Percentiles rank a stretch among this genome's conserved stretches.
Evolutionary conservation across 2,888 invertebrate species (phyloP).

Genomic region (Macrosiphum euphorbiae): DNA sequence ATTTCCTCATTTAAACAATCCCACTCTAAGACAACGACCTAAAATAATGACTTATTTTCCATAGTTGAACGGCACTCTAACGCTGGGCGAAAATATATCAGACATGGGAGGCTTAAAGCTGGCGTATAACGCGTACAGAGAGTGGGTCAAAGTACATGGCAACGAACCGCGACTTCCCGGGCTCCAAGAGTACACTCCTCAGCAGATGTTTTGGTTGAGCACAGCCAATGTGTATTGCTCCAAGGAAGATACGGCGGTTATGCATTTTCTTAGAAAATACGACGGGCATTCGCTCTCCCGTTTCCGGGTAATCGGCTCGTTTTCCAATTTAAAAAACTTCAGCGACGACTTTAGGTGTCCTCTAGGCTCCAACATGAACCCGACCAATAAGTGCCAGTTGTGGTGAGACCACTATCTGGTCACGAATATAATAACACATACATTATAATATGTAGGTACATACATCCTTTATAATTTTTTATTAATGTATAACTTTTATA

Average conservation of each 20-base stretch:
- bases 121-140: slow-evolving; percentile 86
- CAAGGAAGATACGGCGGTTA: slow-evolving; percentile 82
- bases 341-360: slow-evolving; percentile 76
- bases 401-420: slow-evolving; percentile 71
- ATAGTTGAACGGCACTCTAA: slow-evolving; percentile 86
- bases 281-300: slow-evolving; percentile 71
- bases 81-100: slow-evolving; percentile 94
- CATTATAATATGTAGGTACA: too few relatives aligned
- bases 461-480: too few relatives aligned
- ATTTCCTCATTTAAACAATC: too few relatives aligned
- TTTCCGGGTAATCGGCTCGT: slow-evolving; percentile 76
- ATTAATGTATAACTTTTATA: too few relatives aligned
- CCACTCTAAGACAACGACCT: too few relatives aligned
- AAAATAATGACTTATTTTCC: background rate
- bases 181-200: slow-evolving; percentile 76
- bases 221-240: slow-evolving; percentile 91
- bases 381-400: slow-evolving; percentile 75
- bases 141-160: slow-evolving; percentile 80
- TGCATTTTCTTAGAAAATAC: slow-evolving; percentile 71
- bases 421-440: background rate
- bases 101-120: slow-evolving; percentile 95
- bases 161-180: slow-evolving; percentile 79
- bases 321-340: slow-evolving; percentile 77
- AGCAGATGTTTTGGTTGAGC: slow-evolving; percentile 85
- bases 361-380: slow-evolving; percentile 75